Evolutionary conservation across 37 sponge, comb jelly and placozoan genomes (phyloP).

Genomic region (Crambe crambe): DNA sequence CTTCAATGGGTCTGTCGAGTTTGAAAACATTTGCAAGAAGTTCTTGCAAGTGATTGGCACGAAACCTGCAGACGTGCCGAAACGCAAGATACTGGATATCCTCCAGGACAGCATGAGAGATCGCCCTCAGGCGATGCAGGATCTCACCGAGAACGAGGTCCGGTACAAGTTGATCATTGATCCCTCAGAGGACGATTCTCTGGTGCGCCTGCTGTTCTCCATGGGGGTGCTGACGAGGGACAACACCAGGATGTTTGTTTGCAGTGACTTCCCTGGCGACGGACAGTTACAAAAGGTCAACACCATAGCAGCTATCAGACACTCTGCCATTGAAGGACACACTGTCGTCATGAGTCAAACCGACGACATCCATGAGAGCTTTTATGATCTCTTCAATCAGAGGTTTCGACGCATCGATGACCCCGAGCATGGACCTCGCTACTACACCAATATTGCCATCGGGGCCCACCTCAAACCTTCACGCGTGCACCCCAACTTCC

Average conservation of each 20-base stretch:
- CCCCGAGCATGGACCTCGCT: constrained; percentile 55
- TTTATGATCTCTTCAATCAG: constrained; percentile 91
- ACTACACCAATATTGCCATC: constrained; percentile 88
- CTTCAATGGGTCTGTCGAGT: constrained; percentile 80
- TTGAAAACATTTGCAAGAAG: constrained; percentile 42
- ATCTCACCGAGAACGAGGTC: constrained; percentile 61
- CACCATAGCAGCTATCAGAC: constrained; percentile 72
- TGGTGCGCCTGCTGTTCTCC: constrained; percentile 68
- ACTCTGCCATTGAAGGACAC: constrained; percentile 79
- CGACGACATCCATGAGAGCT: constrained; percentile 88
- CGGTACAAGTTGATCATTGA: constrained; percentile 89
- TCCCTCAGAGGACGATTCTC: constrained; percentile 77
- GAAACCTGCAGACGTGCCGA: not conserved
- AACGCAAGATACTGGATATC: constrained; percentile 50
- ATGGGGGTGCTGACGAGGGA: constrained; percentile 59
- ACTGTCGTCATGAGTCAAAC: constrained; percentile 87
- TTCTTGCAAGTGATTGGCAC: constrained; percentile 40
- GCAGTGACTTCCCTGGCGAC: constrained; percentile 87
- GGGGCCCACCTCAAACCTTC: constrained; percentile 83
- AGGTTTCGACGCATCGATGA: constrained; percentile 73
- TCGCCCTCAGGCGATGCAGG: constrained; percentile 36
- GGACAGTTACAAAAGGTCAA: constrained; percentile 82
- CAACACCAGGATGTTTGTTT: constrained; percentile 57
- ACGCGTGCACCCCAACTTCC: constrained; percentile 75
- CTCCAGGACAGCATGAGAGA: constrained; percentile 68